These are phyloP conservation scores for Gonocerus acuteangulatus DNA, from an alignment of 2,888 invertebrate species.

Conservation along the genomic window DNA sequence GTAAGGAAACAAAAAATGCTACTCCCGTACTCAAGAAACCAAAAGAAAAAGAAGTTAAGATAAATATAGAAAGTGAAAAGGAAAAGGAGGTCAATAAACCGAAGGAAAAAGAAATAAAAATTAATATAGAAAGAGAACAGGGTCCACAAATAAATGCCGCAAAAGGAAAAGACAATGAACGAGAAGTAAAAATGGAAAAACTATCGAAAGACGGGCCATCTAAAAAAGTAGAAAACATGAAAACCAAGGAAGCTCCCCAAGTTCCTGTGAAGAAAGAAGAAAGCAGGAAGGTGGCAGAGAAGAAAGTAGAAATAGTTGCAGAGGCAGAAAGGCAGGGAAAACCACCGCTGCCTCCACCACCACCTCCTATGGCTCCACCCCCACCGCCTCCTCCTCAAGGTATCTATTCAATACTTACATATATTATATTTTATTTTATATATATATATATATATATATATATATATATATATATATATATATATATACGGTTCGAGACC, in stretches of 20 bases:
- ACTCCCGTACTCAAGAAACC: not conserved
- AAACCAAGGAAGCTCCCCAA: not conserved
- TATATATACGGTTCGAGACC: too few relatives aligned
- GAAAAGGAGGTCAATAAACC: not conserved
- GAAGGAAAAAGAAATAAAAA: not conserved
- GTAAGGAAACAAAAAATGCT: not conserved
- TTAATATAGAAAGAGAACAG: not conserved
- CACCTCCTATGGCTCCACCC: conserved; percentile 23
- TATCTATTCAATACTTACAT: not conserved
- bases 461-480: too few relatives aligned
- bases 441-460: too few relatives aligned
- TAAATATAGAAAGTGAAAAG: not conserved
- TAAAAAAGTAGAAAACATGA: not conserved
- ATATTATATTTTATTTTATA: too few relatives aligned
- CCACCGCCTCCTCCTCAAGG: conserved; percentile 17
- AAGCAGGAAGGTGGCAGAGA: not conserved
- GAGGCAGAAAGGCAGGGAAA: not conserved
- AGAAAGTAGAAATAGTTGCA: too few relatives aligned
- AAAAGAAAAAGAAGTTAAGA: conserved; percentile 14
- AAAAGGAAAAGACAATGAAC: not conserved
- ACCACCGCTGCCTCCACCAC: conserved; percentile 19
- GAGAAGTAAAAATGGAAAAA: not conserved
- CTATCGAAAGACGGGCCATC: not conserved
- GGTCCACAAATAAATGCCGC: not conserved
- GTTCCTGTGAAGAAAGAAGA: not conserved